These are phyloP conservation scores for Gallinago nigripennis DNA, from an alignment of 2,797 vertebrate genomes.

Conservation along the genomic window DNA sequence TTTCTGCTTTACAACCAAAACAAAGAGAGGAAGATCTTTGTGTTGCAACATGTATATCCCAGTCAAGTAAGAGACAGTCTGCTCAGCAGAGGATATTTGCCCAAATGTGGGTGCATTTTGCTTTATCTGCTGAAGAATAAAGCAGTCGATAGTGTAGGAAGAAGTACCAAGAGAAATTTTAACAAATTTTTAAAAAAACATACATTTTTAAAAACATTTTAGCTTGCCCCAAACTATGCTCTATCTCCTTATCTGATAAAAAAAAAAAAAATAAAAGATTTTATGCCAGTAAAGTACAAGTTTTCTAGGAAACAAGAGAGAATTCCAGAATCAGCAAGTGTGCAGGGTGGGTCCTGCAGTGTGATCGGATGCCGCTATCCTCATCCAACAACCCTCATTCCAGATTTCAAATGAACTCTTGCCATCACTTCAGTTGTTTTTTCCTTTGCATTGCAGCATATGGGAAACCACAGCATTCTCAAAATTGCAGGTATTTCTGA, in stretches of 20 bases:
- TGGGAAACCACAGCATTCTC: background rate
- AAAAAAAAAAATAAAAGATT: background rate
- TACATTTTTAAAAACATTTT: background rate
- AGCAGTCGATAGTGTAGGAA: background rate
- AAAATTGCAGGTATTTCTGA: background rate
- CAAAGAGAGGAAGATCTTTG: background rate
- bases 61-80: background rate
- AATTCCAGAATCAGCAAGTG: background rate
- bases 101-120: background rate
- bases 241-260: background rate
- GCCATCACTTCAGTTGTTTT: no score
- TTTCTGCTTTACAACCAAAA: background rate
- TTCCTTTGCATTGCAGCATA: background rate
- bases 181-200: background rate
- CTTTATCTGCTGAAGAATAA: background rate
- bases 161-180: background rate
- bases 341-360: background rate
- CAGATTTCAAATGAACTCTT: background rate
- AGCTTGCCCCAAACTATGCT: background rate
- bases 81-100: background rate
- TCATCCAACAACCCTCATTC: background rate
- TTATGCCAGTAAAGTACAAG: background rate
- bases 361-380: background rate
- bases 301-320: background rate
- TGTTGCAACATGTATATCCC: background rate